These are phyloP conservation scores for Dromas ardeola DNA, from an alignment of 2,113 vertebrate genomes.

Conservation along the genomic window DNA sequence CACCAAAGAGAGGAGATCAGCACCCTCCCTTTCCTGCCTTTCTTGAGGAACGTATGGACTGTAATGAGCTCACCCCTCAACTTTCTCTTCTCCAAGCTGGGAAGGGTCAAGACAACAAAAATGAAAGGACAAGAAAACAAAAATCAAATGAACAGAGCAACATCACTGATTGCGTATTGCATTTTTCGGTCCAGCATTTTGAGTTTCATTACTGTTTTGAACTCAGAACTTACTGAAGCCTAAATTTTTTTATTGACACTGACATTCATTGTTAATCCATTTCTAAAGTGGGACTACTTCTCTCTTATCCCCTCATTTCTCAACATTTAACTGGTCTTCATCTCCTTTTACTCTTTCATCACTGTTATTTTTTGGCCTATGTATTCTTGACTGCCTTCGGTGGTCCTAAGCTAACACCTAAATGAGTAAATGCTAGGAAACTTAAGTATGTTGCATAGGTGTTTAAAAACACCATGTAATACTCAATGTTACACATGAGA, in stretches of 20 bases:
- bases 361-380: not conserved
- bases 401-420: not conserved
- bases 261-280: not conserved
- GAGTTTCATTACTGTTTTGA: not conserved
- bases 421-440: not conserved
- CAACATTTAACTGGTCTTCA: not conserved
- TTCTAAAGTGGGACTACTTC: not conserved
- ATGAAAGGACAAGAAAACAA: not conserved
- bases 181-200: not conserved
- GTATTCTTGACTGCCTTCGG: not conserved
- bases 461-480: not conserved
- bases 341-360: not conserved
- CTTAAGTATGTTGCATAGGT: not conserved
- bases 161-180: not conserved
- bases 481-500: not conserved
- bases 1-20: not conserved
- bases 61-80: not conserved
- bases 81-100: not conserved
- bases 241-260: not conserved
- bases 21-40: fast-evolving
- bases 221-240: not conserved
- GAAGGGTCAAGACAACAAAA: not conserved
- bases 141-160: not conserved
- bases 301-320: not conserved
- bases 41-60: not conserved